Percentiles rank a stretch among this genome's conserved stretches.
phyloP scores from a whole-genome alignment of 2,113 vertebrate genomes.

The Tamias sibiricus region DNA sequence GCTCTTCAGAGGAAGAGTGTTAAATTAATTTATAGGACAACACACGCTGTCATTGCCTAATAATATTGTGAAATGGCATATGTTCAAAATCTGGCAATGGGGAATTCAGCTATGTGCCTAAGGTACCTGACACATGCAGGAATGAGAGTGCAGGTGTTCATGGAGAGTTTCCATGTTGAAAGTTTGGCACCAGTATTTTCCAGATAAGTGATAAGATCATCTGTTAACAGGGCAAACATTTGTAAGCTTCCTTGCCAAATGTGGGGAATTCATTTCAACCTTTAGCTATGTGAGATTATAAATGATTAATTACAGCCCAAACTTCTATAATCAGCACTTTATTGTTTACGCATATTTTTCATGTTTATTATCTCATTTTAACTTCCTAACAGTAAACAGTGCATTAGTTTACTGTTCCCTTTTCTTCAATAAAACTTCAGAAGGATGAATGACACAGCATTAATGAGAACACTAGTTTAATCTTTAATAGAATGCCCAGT shows the following conservation, averaged over 20 bases:
- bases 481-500: not conserved
- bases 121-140: constrained; percentile 43
- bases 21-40: constrained; percentile 76
- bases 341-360: not conserved
- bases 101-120: constrained; percentile 62
- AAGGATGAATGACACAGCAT: not conserved
- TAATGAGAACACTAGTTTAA: not conserved
- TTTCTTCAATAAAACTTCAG: not conserved
- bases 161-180: not conserved
- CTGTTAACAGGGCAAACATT: not conserved
- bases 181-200: not conserved
- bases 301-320: not conserved
- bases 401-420: not conserved
- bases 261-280: not conserved
- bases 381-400: not conserved
- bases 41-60: constrained; percentile 32
- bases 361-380: not conserved
- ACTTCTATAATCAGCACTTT: not conserved
- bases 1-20: constrained; percentile 62
- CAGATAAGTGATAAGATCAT: not conserved
- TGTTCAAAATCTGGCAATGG: constrained; percentile 39
- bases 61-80: constrained; percentile 41
- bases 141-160: constrained; percentile 34
- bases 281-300: not conserved
- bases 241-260: not conserved